phyloP scores from a whole-genome alignment of 2,797 vertebrate species.

The Enteromius thamalakanensis region DNA sequence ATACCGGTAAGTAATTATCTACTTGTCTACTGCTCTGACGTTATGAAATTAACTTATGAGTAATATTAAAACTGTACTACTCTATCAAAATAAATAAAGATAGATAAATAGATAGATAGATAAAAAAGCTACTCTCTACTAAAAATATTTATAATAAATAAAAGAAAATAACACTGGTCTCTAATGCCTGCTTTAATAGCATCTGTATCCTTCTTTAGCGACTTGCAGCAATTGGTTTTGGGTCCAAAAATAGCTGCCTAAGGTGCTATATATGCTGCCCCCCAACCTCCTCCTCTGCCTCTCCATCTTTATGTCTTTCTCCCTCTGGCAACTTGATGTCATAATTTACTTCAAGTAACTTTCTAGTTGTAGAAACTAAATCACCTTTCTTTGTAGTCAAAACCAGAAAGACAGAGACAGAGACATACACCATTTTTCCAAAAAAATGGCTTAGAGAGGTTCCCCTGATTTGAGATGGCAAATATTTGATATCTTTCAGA shows the following conservation, averaged over 20 bases:
- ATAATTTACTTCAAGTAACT: constrained; percentile 39
- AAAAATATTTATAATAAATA: neutral
- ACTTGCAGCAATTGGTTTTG: constrained; percentile 71
- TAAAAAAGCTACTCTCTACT: neutral
- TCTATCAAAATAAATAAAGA: neutral
- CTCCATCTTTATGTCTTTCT: constrained; percentile 66
- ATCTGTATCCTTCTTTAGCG: constrained; percentile 73
- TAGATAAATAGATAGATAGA: neutral
- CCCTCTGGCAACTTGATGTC: constrained; percentile 73
- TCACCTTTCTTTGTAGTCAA: constrained; percentile 21
- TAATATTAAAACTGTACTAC: too few species aligned
- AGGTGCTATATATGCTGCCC: constrained; percentile 12
- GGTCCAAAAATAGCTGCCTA: constrained; percentile 74
- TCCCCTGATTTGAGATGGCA: neutral
- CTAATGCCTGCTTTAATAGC: constrained; percentile 57
- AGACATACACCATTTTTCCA: constrained; percentile 1
- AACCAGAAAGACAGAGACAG: neutral
- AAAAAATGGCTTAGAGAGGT: constrained; percentile 8
- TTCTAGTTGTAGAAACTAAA: constrained; percentile 22
- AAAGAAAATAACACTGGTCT: neutral
- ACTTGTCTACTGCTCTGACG: neutral
- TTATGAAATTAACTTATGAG: too few species aligned
- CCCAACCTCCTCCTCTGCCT: constrained; percentile 58
- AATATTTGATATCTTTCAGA: constrained; percentile 20
- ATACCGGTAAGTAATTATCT: neutral